Base-by-base conservation (phyloP, 2,797 vertebrate genomes). In the Sphenodon punctatus region DNA sequence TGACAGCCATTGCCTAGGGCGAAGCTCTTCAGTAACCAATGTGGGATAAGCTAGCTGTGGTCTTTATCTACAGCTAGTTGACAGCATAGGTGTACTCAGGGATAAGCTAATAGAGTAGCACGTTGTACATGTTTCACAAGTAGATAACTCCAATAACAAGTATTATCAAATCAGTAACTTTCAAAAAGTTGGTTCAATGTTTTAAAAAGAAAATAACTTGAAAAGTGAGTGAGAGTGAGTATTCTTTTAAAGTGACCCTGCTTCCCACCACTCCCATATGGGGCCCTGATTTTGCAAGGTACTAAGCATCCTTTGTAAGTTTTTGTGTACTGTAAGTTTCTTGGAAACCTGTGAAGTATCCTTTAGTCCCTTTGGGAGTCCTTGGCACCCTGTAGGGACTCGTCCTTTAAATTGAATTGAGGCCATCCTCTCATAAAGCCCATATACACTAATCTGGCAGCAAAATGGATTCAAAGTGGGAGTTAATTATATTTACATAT, bases 211-310 rank as follows among this genome's bases (percentile, higher is more conserved):
- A 49, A n/a, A n/a, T 49, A 49, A n/a, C 23, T 49, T 49, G 2
- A 3, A 85, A 67, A 14, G 13, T 46, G 3, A 5, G 6, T 39
- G 1, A 27, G 39, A 63, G 0, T 32, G 0, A 32, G 5, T 46
- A 1, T 20, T 82, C 2, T 84, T 12, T 76, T 16, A 72, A 58
- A 64, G 66, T 49, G 9, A 23, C 75, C 19, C 3, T 2, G 7
- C 25, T 83, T 83, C 55, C 75, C 17, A 9, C 58, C 78, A 11
- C 63, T 55, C 82, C 36, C 14, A 23, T 53, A 32, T 48, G 13
- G 11, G 11, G 46, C 23, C 13, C 30, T 82, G 36, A 53, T 73
- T 22, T 14, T 65, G 9, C 41, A 85, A 61, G 11, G 75, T 2
- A 53, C n/a, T 30, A 53, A 30, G 8, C 27, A 30, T 27, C 16